phyloP scores from a whole-genome alignment of 2,113 vertebrate species.

The Ophiodon elongatus region DNA sequence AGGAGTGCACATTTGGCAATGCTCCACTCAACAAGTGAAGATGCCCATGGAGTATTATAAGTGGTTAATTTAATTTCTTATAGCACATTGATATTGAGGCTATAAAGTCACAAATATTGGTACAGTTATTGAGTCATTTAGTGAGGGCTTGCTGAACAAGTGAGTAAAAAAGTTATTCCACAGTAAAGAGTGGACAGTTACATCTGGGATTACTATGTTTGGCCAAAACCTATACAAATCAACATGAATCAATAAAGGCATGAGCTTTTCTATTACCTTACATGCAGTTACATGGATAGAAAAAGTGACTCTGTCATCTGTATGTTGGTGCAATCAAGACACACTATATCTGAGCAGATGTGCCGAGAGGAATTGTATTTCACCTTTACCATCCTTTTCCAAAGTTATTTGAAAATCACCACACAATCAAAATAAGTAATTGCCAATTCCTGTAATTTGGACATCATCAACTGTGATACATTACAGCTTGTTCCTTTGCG shows the following conservation, averaged over 20 bases:
- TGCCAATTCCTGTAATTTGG: not conserved
- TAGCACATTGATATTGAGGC: not conserved
- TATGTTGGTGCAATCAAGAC: not conserved
- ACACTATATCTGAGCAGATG: not conserved
- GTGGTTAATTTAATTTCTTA: constrained; percentile 5
- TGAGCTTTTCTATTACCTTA: not conserved
- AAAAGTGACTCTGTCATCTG: not conserved
- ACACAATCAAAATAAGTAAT: not conserved
- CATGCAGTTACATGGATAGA: not conserved
- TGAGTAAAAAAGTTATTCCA: not conserved
- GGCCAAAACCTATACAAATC: not conserved
- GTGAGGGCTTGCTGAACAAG: not conserved
- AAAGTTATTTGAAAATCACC: not conserved
- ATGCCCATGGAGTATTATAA: constrained; percentile 12
- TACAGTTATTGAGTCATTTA: not conserved
- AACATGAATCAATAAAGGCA: not conserved
- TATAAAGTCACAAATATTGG: not conserved
- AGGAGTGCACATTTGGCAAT: constrained; percentile 56
- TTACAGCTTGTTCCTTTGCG: not conserved
- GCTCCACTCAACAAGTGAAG: constrained; percentile 49
- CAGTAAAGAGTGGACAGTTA: not conserved
- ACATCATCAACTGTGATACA: not conserved
- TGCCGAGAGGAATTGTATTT: not conserved
- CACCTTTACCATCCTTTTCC: not conserved
- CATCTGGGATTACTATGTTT: not conserved